A percentile compares a stretch with the other conserved stretches of the same genome.
Evolutionary conservation across 2,888 invertebrate species (phyloP).

Genomic region (Theristus sp.): DNA sequence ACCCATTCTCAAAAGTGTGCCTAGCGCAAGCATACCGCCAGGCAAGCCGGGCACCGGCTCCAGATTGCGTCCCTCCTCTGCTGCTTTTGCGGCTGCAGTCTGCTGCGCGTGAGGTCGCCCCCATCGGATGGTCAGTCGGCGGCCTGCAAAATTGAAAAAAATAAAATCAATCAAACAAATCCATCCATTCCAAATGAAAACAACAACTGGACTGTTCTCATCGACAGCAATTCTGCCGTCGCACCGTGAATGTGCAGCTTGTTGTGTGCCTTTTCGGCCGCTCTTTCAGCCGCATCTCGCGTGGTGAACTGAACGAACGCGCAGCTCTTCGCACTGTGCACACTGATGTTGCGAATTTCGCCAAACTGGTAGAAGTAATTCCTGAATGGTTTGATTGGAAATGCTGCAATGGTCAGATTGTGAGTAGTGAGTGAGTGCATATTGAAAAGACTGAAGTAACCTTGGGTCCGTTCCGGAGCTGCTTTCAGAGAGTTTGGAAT

Average conservation of each 20-base stretch:
- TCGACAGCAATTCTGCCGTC: too few relatives aligned
- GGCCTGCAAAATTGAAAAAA: constrained; percentile 37
- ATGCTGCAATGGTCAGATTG: too few relatives aligned
- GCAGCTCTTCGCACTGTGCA: constrained; percentile 72
- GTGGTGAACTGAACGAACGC: constrained; percentile 91
- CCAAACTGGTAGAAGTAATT: constrained; percentile 98
- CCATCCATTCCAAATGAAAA: not conserved
- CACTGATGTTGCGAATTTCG: constrained; percentile 77
- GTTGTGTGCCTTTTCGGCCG: constrained; percentile 86
- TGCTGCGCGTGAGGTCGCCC: constrained; percentile 67
- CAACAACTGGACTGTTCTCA: not conserved
- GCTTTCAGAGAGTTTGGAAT: too few relatives aligned
- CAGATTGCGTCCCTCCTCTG: too few relatives aligned
- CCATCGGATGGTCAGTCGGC: constrained; percentile 91
- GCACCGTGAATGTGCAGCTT: constrained; percentile 52
- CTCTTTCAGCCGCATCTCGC: constrained; percentile 68
- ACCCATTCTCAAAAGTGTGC: too few relatives aligned
- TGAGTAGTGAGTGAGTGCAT: too few relatives aligned
- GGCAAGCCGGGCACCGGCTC: constrained; percentile 61
- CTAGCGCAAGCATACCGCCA: too few relatives aligned
- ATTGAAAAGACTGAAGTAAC: too few relatives aligned
- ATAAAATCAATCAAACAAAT: not conserved
- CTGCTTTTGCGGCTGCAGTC: constrained; percentile 2
- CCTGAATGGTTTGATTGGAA: constrained; percentile 31
- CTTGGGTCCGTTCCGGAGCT: too few relatives aligned